Evolutionary conservation across 2,797 vertebrate species (phyloP), one percentile per base, ranked within the genome.

Genomic region (Lepilemur ruficaudatus): DNA sequence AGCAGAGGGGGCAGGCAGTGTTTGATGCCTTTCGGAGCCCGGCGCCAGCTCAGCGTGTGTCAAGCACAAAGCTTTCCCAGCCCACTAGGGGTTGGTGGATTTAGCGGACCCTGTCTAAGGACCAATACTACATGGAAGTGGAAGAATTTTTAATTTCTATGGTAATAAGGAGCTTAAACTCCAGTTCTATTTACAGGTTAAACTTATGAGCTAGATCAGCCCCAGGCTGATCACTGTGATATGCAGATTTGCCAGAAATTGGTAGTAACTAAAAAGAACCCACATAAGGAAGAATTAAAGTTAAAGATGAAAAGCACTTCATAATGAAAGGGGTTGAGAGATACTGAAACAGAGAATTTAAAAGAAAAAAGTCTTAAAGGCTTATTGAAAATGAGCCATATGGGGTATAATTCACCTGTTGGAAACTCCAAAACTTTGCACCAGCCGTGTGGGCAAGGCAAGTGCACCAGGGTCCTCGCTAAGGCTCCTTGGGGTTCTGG

Each of bases 91-190:
- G n/a, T 72, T 78, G 50, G 70, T 0, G 0, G 86, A 70, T 63
- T 98, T 96, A 96, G 78, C 2, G 4, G 82, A 88, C 83, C 50
- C 94, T 95, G 89, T 96, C 96, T 97, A 88, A 97, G 82, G 95
- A 96, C 94, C 69, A 80, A 96, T 82, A 85, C 17, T 94, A 70
- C 81, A 23, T n/a, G 52, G 22, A 43, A 92, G 81, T 48, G 22
- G 91, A 87, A 89, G 78, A 93, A 96, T 78, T 96, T 98, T 97
- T 96, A 96, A 98, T 98, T 97, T 97, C 95, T 97, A 95, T 97
- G 95, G 82, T 96, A 98, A 97, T 97, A 96, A 97, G 95, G 95
- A 94, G 85, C 93, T 97, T 96, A 96, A 96, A 97, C 88, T 97
- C 84, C 59, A 75, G 57, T 87, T 95, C 93, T 91, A 76, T 95